Evolutionary conservation across 2,888 invertebrate species (phyloP), one percentile per base, ranked within the genome.

Genomic region (Acronicta psi): DNA sequence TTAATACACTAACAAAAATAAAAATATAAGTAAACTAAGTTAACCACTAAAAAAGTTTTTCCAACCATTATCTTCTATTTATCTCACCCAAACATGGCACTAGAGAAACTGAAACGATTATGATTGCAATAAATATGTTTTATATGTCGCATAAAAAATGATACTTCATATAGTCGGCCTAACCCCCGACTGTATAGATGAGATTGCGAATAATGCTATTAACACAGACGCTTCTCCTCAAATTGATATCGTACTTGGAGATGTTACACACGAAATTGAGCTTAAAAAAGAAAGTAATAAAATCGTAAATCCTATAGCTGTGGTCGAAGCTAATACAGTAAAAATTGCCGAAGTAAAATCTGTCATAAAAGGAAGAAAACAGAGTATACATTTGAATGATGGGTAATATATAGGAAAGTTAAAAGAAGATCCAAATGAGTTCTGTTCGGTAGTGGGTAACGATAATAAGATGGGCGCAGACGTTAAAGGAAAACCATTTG

Each of bases 151-250:
- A 93, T 93, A 94, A 93, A 93, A 93, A 93, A 91, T 91, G 87
- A 93, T 93, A 90, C 88, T 90, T 85, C 88, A 82, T 82, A 86
- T 90, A 88, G 90, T 86, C 88, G 88, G 88, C 89, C 88, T 90
- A 89, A 90, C 92, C 92, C 92, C 81, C 92, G 92, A 91, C 88
- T 94, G 94, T 94, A 93, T 93, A 92, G 93, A 93, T 92, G 93
- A 94, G 94, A 94, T 94, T 94, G 93, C 91, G 92, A 88, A 92
- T 94, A 94, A 94, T 93, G 92, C 94, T 94, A 94, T 94, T 94
- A 94, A 91, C 93, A 93, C 94, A 93, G 94, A 94, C 94, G 94
- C 93, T 94, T 91, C 92, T 93, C 89, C 91, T 93, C 93, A 93
- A 93, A 93, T 93, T 93, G 93, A 93, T 93, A 93, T 92, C 93